These are phyloP conservation scores for Crenichthys baileyi DNA, from an alignment of 2,797 vertebrate genomes.

Conservation along the genomic window DNA sequence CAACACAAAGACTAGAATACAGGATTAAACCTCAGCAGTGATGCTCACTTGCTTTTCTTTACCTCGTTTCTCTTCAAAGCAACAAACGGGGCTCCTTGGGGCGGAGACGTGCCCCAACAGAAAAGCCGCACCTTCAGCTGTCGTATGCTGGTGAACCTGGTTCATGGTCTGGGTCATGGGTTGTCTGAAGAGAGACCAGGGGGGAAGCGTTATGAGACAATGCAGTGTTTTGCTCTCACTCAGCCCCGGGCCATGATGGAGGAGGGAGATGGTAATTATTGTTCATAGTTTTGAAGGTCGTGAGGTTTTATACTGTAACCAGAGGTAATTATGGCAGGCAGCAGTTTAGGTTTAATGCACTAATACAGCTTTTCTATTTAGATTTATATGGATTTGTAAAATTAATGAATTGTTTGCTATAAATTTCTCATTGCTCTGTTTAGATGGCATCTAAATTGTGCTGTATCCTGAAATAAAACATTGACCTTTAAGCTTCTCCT, in stretches of 20 bases:
- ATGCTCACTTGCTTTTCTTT: neutral
- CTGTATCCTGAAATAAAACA: neutral
- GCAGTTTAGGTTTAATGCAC: too few species aligned
- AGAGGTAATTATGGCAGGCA: too few species aligned
- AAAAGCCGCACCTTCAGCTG: constrained; percentile 98
- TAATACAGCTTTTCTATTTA: neutral
- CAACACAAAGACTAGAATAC: neutral
- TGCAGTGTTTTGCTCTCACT: constrained; percentile 98
- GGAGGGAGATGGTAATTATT: constrained; percentile 92
- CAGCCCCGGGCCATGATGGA: constrained; percentile 98
- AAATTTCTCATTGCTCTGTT: neutral
- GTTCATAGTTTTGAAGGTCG: neutral
- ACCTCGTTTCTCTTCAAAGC: constrained; percentile 37
- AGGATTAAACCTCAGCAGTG: neutral
- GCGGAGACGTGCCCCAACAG: constrained; percentile 89
- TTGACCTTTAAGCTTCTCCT: neutral
- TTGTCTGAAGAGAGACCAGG: constrained; percentile 85
- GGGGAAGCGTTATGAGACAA: constrained; percentile 92
- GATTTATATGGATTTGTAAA: neutral
- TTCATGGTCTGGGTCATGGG: constrained; percentile 80
- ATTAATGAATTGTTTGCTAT: neutral
- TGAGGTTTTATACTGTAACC: neutral
- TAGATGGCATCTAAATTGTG: neutral
- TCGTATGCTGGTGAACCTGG: constrained; percentile 92
- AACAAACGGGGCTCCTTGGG: constrained; percentile 91